phyloP scores from a whole-genome alignment of 2,797 vertebrate genomes.

The Enteromius argenteus region DNA sequence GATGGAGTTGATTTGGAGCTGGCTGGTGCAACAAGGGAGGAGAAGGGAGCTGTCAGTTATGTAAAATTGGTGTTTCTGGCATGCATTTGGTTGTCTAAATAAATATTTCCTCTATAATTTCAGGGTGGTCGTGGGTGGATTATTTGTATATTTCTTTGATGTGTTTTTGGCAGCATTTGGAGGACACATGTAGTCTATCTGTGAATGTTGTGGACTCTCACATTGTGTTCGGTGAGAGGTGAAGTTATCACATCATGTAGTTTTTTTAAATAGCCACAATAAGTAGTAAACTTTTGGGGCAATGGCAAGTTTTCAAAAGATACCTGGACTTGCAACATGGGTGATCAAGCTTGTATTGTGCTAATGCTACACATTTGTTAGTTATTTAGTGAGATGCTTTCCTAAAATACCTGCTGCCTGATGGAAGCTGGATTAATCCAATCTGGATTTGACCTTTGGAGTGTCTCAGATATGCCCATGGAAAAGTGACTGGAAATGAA shows the following conservation, averaged over 20 bases:
- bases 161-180: constrained; percentile 10
- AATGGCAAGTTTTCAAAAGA: not conserved
- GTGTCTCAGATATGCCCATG: not conserved
- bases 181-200: not conserved
- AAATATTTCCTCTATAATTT: constrained; percentile 81
- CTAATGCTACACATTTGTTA: not conserved
- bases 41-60: constrained; percentile 87
- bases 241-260: not conserved
- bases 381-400: not conserved
- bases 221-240: not conserved
- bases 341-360: not conserved
- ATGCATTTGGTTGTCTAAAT: constrained; percentile 88
- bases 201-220: not conserved
- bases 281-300: not conserved
- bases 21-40: constrained; percentile 83
- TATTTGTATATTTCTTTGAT: constrained; percentile 34
- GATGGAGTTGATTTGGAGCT: constrained; percentile 78
- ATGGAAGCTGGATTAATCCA: not conserved
- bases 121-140: constrained; percentile 41
- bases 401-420: not conserved
- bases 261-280: not conserved
- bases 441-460: not conserved
- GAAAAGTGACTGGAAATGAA: not conserved
- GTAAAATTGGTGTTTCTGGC: constrained; percentile 96
- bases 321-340: not conserved